These are phyloP conservation scores for Notothenia rossii DNA, from an alignment of 2,113 vertebrate genomes.

Conservation along the genomic window DNA sequence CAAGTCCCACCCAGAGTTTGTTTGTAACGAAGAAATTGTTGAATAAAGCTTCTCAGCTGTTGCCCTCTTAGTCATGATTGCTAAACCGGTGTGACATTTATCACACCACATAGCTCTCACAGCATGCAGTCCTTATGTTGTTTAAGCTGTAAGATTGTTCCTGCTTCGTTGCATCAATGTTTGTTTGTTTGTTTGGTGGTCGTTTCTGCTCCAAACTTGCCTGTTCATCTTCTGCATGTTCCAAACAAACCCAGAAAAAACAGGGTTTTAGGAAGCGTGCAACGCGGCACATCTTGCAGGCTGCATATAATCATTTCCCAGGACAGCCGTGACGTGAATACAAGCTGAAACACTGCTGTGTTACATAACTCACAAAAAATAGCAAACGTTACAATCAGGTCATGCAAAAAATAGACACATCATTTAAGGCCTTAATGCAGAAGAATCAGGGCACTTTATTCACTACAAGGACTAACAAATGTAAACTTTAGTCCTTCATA, in stretches of 20 bases:
- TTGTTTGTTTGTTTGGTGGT: background rate
- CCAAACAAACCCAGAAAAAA: slow-evolving; percentile 2
- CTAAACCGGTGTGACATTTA: background rate
- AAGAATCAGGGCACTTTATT: background rate
- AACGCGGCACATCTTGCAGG: background rate
- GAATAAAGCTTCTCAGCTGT: background rate
- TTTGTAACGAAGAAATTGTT: slow-evolving; percentile 9
- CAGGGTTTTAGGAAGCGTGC: background rate
- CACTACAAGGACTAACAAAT: background rate
- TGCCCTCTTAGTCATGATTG: background rate
- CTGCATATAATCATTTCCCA: slow-evolving; percentile 14
- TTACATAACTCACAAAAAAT: slow-evolving; percentile 6
- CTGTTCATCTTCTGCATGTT: background rate
- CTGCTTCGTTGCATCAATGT: background rate
- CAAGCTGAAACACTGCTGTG: slow-evolving; percentile 13
- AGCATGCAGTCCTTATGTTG: background rate
- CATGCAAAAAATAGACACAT: slow-evolving; percentile 10
- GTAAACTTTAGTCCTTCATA: background rate
- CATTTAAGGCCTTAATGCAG: background rate
- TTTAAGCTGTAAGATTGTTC: background rate
- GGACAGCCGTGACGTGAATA: background rate
- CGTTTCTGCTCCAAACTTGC: background rate
- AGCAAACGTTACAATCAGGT: slow-evolving; percentile 31
- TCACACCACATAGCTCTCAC: background rate
- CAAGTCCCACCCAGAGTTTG: background rate